Percentiles rank a stretch among this genome's conserved stretches.
Evolutionary conservation across 2,113 vertebrate genomes (phyloP).

Genomic region (Martes martes): DNA sequence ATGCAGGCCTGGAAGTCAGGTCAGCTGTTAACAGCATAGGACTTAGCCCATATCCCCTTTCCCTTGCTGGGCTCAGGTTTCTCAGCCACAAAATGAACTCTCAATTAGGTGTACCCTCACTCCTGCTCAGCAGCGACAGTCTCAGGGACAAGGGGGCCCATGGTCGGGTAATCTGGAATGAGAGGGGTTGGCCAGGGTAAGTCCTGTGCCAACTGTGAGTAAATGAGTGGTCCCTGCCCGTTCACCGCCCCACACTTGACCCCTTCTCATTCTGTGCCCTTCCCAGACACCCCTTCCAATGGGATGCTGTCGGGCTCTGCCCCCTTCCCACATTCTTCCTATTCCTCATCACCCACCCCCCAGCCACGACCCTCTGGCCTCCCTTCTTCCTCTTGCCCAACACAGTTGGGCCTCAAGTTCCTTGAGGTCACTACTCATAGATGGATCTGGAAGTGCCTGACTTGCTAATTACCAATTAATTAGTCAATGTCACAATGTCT

Average conservation of each 20-base stretch:
- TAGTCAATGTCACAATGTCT: background rate
- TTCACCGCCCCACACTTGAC: background rate
- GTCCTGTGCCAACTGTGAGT: background rate
- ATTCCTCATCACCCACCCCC: background rate
- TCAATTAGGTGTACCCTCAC: background rate
- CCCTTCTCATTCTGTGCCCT: background rate
- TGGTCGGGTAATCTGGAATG: background rate
- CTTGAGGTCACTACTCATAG: background rate
- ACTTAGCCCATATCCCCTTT: background rate
- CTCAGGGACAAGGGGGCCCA: background rate
- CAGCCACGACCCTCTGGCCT: background rate
- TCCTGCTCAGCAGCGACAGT: background rate
- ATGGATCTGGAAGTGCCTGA: background rate
- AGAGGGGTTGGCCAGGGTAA: background rate
- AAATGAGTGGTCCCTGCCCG: background rate
- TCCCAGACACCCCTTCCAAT: no score
- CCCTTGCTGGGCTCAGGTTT: background rate
- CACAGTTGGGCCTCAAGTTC: background rate
- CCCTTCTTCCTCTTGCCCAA: background rate
- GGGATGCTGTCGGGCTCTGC: rapidly evolving
- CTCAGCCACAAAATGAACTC: background rate
- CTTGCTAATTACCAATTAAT: background rate
- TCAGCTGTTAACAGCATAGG: background rate
- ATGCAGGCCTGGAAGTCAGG: background rate
- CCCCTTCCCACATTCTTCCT: background rate